phyloP scores from a whole-genome alignment of 2,888 invertebrate species.

The Euzetes globulus region DNA sequence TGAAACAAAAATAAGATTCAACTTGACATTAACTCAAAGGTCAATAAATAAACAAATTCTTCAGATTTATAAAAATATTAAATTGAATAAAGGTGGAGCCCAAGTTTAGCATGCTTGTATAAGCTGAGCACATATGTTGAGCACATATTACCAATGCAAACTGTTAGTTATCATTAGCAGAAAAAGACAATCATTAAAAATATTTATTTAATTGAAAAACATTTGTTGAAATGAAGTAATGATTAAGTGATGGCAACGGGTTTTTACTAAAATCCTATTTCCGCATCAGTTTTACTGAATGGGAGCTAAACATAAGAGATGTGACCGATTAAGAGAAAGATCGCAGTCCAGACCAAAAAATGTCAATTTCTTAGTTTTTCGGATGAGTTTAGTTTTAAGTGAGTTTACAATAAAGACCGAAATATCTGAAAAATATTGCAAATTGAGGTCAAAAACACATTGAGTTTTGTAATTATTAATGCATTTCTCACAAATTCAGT shows the following conservation, averaged over 20 bases:
- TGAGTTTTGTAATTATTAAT: not conserved
- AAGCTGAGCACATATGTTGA: too few relatives aligned
- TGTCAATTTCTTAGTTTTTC: constrained; percentile 12
- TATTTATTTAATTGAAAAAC: constrained; percentile 1
- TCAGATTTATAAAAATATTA: too few relatives aligned
- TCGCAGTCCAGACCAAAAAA: not conserved
- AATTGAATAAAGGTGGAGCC: too few relatives aligned
- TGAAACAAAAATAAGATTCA: too few relatives aligned
- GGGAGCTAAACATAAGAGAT: not conserved
- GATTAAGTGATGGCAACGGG: not conserved
- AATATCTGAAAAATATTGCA: not conserved
- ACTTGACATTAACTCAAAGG: too few relatives aligned
- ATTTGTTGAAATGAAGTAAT: constrained; percentile 9
- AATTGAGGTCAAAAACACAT: constrained; percentile 15
- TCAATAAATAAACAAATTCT: too few relatives aligned
- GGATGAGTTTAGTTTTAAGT: not conserved
- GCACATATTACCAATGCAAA: not conserved
- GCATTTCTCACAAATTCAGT: not conserved
- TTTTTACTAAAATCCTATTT: constrained; percentile 9
- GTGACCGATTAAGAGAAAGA: constrained; percentile 10
- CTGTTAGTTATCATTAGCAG: not conserved
- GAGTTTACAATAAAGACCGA: not conserved
- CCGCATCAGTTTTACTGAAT: constrained; percentile 7
- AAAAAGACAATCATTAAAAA: not conserved
- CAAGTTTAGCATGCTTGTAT: too few relatives aligned